A percentile compares a stretch with the other conserved stretches of the same genome.
phyloP scores from a whole-genome alignment of 2,797 vertebrate species.

The Selene dorsalis region DNA sequence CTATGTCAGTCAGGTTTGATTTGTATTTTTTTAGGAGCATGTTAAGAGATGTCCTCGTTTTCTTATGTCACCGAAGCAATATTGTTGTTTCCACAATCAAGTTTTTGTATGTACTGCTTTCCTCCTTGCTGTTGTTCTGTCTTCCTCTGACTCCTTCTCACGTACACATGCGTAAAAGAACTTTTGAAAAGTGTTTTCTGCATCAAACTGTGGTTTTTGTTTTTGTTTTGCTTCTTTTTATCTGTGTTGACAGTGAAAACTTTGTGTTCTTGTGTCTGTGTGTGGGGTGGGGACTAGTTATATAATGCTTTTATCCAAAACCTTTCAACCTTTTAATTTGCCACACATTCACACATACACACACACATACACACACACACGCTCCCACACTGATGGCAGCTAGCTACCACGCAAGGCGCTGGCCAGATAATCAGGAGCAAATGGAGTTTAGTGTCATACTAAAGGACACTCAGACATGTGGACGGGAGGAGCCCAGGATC shows the following conservation, averaged over 20 bases:
- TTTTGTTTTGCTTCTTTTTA: neutral
- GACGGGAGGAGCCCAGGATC: neutral
- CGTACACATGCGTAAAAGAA: slow-evolving; percentile 9
- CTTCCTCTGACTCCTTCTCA: neutral
- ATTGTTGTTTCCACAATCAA: slow-evolving; percentile 3
- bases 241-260: slow-evolving; percentile 13
- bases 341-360: neutral
- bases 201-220: neutral
- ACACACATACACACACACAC: neutral
- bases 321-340: neutral
- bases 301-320: neutral
- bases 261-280: neutral
- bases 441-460: neutral
- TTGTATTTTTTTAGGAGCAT: no score
- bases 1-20: neutral
- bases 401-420: neutral
- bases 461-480: slow-evolving; percentile 1
- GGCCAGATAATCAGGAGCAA: neutral
- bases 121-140: slow-evolving; percentile 4
- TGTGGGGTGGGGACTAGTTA: neutral
- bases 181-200: neutral
- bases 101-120: neutral
- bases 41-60: slow-evolving; percentile 9
- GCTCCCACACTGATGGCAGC: neutral
- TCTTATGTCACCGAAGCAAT: neutral